A percentile compares a stretch with the other conserved stretches of the same genome.
These are phyloP conservation scores for Ctenodactylus gundi DNA, from an alignment of 2,113 vertebrate genomes.

Conservation along the genomic window DNA sequence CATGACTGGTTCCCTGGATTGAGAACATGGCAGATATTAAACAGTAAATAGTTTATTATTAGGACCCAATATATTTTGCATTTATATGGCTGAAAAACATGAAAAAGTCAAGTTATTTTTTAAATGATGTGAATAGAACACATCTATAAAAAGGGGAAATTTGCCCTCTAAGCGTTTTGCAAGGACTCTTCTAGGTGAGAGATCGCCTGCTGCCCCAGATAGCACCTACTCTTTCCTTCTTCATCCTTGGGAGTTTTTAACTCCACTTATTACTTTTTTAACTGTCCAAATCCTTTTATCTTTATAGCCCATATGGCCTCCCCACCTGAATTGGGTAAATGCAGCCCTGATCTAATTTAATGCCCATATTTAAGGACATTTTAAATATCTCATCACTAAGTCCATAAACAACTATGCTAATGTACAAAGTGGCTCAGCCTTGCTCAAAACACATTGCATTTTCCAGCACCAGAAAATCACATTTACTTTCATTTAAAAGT, in stretches of 20 bases:
- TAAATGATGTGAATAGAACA: not conserved
- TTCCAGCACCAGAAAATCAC: slow-evolving; percentile 11
- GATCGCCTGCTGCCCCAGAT: not conserved
- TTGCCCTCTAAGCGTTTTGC: not conserved
- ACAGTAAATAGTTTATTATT: not conserved
- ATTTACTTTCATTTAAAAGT: slow-evolving; percentile 59
- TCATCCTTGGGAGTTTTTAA: not conserved
- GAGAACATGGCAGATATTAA: not conserved
- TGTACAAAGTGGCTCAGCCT: not conserved
- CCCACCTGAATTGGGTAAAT: not conserved
- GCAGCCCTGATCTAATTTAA: slow-evolving; percentile 47
- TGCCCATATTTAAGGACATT: not conserved
- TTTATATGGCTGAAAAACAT: not conserved
- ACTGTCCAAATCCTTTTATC: slow-evolving; percentile 37
- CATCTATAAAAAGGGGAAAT: not conserved
- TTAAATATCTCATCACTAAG: slow-evolving; percentile 39
- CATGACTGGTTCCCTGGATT: not conserved
- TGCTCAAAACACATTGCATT: not conserved
- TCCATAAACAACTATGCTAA: slow-evolving; percentile 42
- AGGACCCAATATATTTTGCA: not conserved
- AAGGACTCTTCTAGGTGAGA: not conserved
- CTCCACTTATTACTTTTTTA: not conserved
- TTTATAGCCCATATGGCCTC: slow-evolving; percentile 4
- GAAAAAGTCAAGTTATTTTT: not conserved
- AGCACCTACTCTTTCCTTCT: not conserved